These are phyloP conservation scores for Melanotaenia pygmaea DNA, from an alignment of 2,797 vertebrate species.

Conservation along the genomic window DNA sequence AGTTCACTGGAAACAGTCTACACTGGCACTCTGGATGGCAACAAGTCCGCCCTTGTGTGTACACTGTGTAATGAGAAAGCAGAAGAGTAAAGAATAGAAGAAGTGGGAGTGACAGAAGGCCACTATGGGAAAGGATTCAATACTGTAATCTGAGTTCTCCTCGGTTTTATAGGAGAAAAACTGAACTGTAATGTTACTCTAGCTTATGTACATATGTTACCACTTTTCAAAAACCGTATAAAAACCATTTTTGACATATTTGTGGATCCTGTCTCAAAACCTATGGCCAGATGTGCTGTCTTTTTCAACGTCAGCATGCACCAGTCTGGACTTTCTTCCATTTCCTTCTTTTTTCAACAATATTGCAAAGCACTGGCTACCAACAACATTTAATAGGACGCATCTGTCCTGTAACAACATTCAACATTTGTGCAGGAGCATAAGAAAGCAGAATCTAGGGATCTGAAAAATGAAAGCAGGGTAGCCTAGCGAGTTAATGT, in stretches of 20 bases:
- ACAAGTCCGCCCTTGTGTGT: conserved; percentile 23
- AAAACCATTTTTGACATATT: background rate
- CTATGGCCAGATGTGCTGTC: conserved; percentile 8
- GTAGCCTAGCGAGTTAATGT: background rate
- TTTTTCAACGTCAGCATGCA: background rate
- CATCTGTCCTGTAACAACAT: background rate
- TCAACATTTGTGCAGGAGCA: conserved; percentile 1
- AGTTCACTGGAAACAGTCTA: conserved; percentile 15
- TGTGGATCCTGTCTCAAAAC: conserved; percentile 2
- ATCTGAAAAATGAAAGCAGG: background rate
- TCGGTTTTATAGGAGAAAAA: background rate
- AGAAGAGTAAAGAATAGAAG: conserved; percentile 18
- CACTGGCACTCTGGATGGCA: conserved; percentile 6
- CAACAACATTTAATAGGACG: conserved; percentile 2
- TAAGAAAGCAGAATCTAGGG: background rate
- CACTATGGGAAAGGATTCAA: conserved; percentile 2
- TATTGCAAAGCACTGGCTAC: conserved; percentile 2
- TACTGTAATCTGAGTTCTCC: background rate
- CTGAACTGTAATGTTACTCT: background rate
- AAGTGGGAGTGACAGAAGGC: conserved; percentile 3
- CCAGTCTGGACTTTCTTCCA: conserved; percentile 6
- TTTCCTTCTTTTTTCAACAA: conserved; percentile 3
- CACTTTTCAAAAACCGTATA: background rate
- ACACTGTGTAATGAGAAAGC: conserved; percentile 19
- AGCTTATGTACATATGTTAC: background rate